Evolutionary conservation across 2,113 vertebrate species (phyloP).

Genomic region (Scophthalmus maximus): DNA sequence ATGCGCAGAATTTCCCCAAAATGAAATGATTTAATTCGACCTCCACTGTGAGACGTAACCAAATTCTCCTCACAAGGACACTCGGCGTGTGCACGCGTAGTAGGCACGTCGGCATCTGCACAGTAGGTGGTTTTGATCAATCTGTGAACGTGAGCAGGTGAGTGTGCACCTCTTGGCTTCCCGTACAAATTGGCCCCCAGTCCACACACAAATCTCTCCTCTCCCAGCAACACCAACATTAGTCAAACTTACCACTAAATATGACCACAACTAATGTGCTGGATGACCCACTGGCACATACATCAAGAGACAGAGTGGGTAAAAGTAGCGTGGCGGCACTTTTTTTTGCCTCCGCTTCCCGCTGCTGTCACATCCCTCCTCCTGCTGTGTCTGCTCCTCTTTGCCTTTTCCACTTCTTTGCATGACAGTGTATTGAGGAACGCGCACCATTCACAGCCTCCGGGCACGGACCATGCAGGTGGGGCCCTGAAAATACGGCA

Average conservation of each 20-base stretch:
- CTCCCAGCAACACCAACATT: neutral
- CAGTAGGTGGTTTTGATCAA: neutral
- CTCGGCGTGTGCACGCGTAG: neutral
- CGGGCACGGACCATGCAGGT: constrained; percentile 33
- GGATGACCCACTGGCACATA: neutral
- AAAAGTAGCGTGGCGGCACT: neutral
- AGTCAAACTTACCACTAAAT: neutral
- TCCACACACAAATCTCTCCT: neutral
- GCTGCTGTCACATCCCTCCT: constrained; percentile 18
- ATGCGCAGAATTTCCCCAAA: no score
- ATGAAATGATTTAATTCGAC: neutral
- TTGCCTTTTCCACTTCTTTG: constrained; percentile 24
- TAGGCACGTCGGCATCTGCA: neutral
- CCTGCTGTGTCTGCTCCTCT: constrained; percentile 15
- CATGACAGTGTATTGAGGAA: constrained; percentile 53
- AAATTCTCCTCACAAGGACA: no score
- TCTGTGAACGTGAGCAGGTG: neutral
- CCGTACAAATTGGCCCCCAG: neutral
- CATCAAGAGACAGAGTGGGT: neutral
- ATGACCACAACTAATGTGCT: neutral
- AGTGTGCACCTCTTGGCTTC: neutral
- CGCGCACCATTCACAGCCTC: constrained; percentile 32
- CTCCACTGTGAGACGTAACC: neutral
- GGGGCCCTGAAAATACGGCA: constrained; percentile 37
- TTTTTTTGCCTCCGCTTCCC: neutral